phyloP scores from a whole-genome alignment of 37 sponge, comb jelly and placozoan genomes.

The Mnemiopsis leidyi region DNA sequence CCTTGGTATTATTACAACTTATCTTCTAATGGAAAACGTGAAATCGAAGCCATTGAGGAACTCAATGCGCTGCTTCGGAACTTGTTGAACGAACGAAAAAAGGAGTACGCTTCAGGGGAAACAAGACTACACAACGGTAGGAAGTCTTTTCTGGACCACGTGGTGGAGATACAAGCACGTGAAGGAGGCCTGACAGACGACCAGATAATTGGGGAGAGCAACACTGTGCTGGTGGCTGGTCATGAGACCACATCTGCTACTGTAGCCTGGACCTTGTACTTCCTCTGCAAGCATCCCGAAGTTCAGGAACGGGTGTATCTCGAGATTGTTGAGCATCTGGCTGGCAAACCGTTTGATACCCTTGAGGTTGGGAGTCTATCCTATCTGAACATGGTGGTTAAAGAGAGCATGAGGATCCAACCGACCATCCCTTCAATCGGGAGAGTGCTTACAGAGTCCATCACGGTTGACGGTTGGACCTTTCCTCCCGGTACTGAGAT shows the following conservation, averaged over 20 bases:
- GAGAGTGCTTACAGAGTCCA: conserved; percentile 69
- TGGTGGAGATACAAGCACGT: not conserved
- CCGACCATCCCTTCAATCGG: conserved; percentile 75
- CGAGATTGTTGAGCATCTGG: conserved; percentile 44
- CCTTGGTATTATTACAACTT: not conserved
- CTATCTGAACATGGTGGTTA: conserved; percentile 78
- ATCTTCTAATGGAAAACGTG: not conserved
- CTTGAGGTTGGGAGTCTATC: conserved; percentile 39
- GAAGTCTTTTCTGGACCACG: conserved; percentile 8
- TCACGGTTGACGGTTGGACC: conserved; percentile 67
- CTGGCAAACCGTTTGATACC: not conserved
- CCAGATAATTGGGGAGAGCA: conserved; percentile 14
- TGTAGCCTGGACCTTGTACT: conserved; percentile 31
- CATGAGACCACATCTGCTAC: conserved; percentile 14
- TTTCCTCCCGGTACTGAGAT: conserved; percentile 71
- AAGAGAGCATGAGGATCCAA: conserved; percentile 82
- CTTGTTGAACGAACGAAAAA: not conserved
- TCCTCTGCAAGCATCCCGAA: conserved; percentile 52
- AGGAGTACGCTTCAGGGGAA: not conserved
- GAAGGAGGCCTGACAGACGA: conserved; percentile 52
- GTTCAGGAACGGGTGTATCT: conserved; percentile 25
- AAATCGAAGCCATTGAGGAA: not conserved
- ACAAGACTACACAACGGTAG: conserved; percentile 18
- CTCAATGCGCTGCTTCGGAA: not conserved
- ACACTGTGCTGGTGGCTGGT: conserved; percentile 47